Base-by-base conservation (phyloP, 2,797 vertebrate genomes). In the Melanotaenia nigrans region DNA sequence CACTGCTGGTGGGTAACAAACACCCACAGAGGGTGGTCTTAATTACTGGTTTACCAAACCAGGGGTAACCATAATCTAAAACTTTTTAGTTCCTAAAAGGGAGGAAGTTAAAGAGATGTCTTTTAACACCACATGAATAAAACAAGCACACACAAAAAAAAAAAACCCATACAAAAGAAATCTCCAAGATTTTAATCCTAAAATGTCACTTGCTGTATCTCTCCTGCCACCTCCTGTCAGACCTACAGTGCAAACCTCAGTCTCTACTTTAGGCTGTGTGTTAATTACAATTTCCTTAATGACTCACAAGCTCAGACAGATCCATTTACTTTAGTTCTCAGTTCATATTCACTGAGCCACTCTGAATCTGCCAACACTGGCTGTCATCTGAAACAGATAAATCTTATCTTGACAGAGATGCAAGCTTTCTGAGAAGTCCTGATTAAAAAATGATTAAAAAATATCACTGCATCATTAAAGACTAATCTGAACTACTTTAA, bases 1-100 rank as follows among this genome's bases (percentile, higher is more conserved):
- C 97, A 24, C 91, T 99, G 45, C 88, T 95, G 94, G 97, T 99
- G 82, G 96, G 96, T 91, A 25, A 47, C 64, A 53, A 16, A 76
- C 47, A 66, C 10, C 22, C 22, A 24, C 18, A 33, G 3, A 51
- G 49, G n/a, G 22, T 24, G 49, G 10, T 24, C 22, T 51, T 12
- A 51, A 24, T 51, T 4, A 22, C 49, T n/a, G 24, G 49, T 24
- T 12, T 24, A 1, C 12, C 3, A 5, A 24, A 30, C 30, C 30
- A 51, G 25, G 25, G 24, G 0, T 55, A 54, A 54, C 4, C 12
- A 14, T 54, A 25, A 22, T 54, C 51, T 28, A 4, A 55, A 55
- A 28, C 53, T 3, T 49, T 22, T 49, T 49, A 11, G n/a, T 22
- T 10, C 6, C 10, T 22, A 5, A n/a, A 8, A 49, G 20, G 47